Conservation (phyloP, 2,888 invertebrate species). For the Lottia scabra region DNA sequence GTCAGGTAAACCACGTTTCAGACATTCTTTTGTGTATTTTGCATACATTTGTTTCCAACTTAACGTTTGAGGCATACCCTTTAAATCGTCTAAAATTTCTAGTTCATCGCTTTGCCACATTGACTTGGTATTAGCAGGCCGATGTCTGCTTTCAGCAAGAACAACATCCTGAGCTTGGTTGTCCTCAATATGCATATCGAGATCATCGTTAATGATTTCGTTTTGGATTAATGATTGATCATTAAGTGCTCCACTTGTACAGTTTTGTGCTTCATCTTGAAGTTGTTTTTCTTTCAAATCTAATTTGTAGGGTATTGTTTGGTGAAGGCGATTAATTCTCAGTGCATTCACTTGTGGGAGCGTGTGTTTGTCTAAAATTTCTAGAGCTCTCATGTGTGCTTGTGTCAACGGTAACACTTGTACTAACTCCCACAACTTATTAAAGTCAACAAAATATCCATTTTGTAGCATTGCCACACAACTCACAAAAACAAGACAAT, state of each 20-base stretch:
- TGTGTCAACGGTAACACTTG: background rate
- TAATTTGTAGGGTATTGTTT: background rate
- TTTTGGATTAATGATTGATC: no score
- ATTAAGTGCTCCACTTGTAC: no score
- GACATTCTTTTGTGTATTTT: background rate
- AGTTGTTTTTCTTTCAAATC: background rate
- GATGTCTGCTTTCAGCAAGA: background rate
- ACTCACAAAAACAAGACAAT: background rate
- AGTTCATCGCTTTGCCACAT: background rate
- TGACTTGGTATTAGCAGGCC: background rate
- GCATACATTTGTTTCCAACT: background rate
- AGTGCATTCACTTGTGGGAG: background rate
- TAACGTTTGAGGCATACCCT: background rate
- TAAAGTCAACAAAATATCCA: background rate
- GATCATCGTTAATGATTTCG: no score
- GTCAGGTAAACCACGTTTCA: background rate
- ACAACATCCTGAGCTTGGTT: background rate
- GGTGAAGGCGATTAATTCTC: background rate
- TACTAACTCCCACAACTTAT: background rate
- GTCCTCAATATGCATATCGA: background rate
- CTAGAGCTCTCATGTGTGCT: background rate
- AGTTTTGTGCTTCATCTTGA: no score
- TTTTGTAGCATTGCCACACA: background rate
- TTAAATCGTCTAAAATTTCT: background rate
- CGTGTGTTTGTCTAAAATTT: background rate